phyloP scores from a whole-genome alignment of 2,797 vertebrate species.

The Remorina albescens region DNA sequence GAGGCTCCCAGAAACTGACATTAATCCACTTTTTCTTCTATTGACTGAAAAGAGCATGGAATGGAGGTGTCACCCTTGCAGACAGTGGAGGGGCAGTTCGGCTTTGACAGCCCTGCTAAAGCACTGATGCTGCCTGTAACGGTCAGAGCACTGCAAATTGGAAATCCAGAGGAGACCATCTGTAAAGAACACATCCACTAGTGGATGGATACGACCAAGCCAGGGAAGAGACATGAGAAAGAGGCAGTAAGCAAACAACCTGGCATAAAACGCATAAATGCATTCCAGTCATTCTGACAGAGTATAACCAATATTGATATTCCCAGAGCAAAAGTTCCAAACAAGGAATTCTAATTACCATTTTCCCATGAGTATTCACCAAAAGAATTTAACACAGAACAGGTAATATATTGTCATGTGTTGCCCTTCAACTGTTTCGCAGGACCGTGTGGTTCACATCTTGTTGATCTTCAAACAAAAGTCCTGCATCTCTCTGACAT shows the following conservation, averaged over 20 bases:
- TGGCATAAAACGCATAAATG: conserved; percentile 49
- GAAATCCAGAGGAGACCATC: conserved; percentile 85
- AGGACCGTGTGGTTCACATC: conserved; percentile 58
- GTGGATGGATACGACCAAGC: conserved; percentile 57
- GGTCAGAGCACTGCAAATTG: conserved; percentile 82
- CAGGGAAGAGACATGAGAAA: conserved; percentile 45
- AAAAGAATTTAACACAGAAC: conserved; percentile 38
- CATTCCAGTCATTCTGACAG: conserved; percentile 29
- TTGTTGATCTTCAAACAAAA: conserved; percentile 65
- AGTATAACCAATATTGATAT: conserved; percentile 22
- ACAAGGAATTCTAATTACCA: conserved; percentile 3
- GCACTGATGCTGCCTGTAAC: conserved; percentile 73
- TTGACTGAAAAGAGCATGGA: conserved; percentile 82
- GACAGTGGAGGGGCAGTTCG: conserved; percentile 60
- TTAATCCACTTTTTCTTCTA: conserved; percentile 84
- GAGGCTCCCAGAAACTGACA: conserved; percentile 81
- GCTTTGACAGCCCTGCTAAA: conserved; percentile 73
- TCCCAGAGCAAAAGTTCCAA: conserved; percentile 23
- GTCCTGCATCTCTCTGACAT: conserved; percentile 55
- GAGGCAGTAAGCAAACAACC: conserved; percentile 54
- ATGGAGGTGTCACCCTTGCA: conserved; percentile 80
- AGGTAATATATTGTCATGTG: conserved; percentile 51
- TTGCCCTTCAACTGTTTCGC: conserved; percentile 52
- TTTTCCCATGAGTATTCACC: conserved; percentile 30
- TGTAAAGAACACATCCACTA: conserved; percentile 81